These are phyloP conservation scores for Hemicentrotus pulcherrimus DNA, from an alignment of 35 echinoderm and acorn worm species.

Conservation along the genomic window DNA sequence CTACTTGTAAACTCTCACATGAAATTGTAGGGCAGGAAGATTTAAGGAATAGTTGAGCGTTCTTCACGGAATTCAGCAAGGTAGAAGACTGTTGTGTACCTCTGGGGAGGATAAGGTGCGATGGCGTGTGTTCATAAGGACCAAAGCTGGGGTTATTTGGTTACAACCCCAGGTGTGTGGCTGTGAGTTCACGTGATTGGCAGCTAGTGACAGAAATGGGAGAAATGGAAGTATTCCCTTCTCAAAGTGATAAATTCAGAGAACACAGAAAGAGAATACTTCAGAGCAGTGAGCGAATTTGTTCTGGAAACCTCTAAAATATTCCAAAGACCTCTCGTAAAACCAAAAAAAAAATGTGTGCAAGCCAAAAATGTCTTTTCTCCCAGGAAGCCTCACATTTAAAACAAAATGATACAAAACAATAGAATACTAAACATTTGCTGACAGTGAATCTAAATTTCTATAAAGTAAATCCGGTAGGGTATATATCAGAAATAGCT, in stretches of 20 bases:
- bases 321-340: no score
- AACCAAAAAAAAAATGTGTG: no score
- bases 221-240: neutral
- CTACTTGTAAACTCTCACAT: neutral
- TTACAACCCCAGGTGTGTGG: conserved; percentile 36
- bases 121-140: neutral
- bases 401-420: no score
- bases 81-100: neutral
- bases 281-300: no score
- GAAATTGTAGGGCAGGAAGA: neutral
- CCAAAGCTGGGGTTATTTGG: conserved; percentile 37
- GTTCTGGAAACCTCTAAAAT: no score
- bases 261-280: no score
- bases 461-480: no score
- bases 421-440: no score
- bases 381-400: no score
- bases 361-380: no score
- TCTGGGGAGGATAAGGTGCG: neutral
- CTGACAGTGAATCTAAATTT: no score
- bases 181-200: neutral
- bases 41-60: neutral
- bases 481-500: no score
- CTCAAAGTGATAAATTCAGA: neutral
- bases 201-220: conserved; percentile 4
- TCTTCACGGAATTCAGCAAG: neutral